Evolutionary conservation across 1,140 invertebrate genomes (phyloP), one percentile per base, ranked within the genome.

Genomic region (Drosophila azteca): DNA sequence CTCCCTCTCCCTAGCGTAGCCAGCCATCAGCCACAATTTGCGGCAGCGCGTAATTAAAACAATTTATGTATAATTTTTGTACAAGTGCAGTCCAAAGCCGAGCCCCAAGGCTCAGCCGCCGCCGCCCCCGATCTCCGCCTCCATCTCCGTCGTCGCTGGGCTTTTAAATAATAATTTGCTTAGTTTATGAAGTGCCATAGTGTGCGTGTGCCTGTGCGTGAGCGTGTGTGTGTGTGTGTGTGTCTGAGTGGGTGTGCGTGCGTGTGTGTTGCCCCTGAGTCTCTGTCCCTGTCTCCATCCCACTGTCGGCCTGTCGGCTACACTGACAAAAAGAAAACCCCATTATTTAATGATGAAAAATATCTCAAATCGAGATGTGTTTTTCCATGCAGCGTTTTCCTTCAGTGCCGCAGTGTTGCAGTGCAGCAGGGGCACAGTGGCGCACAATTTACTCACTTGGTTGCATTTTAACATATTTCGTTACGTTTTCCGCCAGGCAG

Each of bases 81-180:
- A 84, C 81, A 85, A 87, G 81, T 85, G 74, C 78, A 72, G 70
- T 71, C 79, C 69, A 74, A 72, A 79, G 76, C 67, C 80, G 54
- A 64, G 67, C 66, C 8, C 63, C 71, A 64, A 63, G 58, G 50
- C 69, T 20, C 17, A 20, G 17, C 17, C 17, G 17, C 17, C 17
- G 17, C 17, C 24, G 24, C 4, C 24, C 24, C 24, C 24, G 5
- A 26, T 26, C 24, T 4, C 24, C 24, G 5, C 5, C 24, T 26
- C 24, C 24, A 26, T 0, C 17, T 20, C 17, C 17, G 17, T 20
- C 17, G 17, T 5, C 50, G 70, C 53, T 78, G 82, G 72, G 83
- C 83, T 87, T 83, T 87, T 87, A 87, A 83, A 88, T 88, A 88
- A 88, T 88, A 88, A 88, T 88, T 88, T 88, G 83, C 83, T 88